A percentile compares a stretch with the other conserved stretches of the same genome.
phyloP scores from a whole-genome alignment of 2,797 vertebrate species.

The Champsocephalus esox region DNA sequence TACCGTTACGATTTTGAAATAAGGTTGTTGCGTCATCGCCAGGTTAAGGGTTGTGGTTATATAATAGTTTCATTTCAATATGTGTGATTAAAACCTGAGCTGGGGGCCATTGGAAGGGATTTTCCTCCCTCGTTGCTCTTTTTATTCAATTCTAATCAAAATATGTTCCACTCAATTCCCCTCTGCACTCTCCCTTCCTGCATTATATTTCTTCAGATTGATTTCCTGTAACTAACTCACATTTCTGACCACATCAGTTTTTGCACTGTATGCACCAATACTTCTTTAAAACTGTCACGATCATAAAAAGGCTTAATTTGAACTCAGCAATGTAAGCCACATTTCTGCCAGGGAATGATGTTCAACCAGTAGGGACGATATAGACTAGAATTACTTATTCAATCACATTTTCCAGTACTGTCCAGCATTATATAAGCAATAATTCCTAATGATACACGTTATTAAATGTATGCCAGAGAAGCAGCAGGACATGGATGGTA shows the following conservation, averaged over 20 bases:
- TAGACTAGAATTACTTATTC: no score
- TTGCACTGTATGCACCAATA: not conserved
- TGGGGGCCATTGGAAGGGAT: slow-evolving; percentile 1
- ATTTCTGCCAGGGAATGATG: no score
- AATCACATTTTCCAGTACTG: no score
- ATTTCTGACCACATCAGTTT: not conserved
- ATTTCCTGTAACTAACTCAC: slow-evolving; percentile 12
- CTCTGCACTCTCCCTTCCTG: not conserved
- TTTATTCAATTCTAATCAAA: slow-evolving; percentile 17
- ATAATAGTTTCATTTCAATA: slow-evolving; percentile 37
- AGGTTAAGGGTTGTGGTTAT: slow-evolving; percentile 40
- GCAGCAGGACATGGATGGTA: no score
- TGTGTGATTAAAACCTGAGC: slow-evolving; percentile 57
- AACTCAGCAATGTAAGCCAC: not conserved
- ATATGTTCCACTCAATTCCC: not conserved
- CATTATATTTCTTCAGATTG: not conserved
- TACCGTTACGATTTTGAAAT: not conserved
- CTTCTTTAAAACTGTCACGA: not conserved
- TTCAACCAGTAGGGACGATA: no score
- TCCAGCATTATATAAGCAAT: no score
- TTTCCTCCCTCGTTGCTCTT: not conserved
- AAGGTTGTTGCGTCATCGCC: slow-evolving; percentile 14
- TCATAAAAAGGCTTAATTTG: not conserved
- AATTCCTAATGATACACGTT: no score
- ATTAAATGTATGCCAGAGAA: no score